phyloP scores from a whole-genome alignment of 2,113 vertebrate genomes.

The Pyxicephalus adspersus region DNA sequence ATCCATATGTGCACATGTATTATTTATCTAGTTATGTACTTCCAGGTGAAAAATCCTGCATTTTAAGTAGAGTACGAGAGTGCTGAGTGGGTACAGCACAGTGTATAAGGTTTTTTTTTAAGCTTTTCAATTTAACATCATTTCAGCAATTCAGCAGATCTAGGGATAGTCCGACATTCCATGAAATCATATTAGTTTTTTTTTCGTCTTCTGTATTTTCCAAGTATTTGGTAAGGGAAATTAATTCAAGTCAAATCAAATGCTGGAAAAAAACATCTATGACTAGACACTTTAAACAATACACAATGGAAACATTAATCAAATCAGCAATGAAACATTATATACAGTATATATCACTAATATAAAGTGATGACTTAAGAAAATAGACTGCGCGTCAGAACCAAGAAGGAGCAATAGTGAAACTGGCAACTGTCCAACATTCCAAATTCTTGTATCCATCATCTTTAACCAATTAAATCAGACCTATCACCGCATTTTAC shows the following conservation, averaged over 20 bases:
- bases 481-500: too few species aligned
- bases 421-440: too few species aligned
- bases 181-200: conserved; percentile 42
- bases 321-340: conserved; percentile 21
- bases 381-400: neutral
- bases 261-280: conserved; percentile 21
- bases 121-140: conserved; percentile 11
- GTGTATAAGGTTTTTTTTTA: conserved; percentile 5
- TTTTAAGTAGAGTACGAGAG: neutral
- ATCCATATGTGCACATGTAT: neutral
- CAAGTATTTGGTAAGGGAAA: conserved; percentile 18
- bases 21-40: conserved; percentile 1
- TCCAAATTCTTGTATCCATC: too few species aligned
- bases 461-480: too few species aligned
- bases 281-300: conserved; percentile 29
- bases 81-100: neutral
- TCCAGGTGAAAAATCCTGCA: neutral
- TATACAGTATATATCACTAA: neutral
- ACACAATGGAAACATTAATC: conserved; percentile 20
- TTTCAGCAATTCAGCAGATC: conserved; percentile 43
- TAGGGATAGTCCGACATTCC: conserved; percentile 19
- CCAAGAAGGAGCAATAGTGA: too few species aligned
- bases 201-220: conserved; percentile 22
- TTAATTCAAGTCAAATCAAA: conserved; percentile 44
- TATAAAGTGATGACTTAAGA: neutral